Conservation (phyloP, 2,797 vertebrate species). For the Nyctalus aviator region DNA sequence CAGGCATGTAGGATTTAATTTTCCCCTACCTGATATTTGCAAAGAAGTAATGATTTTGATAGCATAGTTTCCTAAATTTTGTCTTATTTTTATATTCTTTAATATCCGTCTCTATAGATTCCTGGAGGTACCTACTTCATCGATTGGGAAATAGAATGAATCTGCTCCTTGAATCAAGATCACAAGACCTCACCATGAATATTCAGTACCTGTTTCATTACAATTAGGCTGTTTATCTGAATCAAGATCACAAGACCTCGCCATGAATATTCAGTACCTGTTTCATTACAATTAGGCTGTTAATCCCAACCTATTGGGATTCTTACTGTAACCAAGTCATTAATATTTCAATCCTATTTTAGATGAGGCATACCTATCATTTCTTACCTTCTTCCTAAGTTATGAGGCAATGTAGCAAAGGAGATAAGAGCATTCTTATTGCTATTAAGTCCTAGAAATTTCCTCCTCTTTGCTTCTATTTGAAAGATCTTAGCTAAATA, state of each 20-base stretch:
- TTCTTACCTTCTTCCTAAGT: neutral
- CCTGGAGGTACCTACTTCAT: neutral
- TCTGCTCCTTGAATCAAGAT: neutral
- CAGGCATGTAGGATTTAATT: neutral
- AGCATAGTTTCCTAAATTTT: neutral
- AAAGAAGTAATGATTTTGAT: neutral
- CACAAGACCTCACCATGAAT: neutral
- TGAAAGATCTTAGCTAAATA: neutral
- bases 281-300: neutral
- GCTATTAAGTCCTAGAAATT: neutral
- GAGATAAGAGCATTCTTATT: neutral
- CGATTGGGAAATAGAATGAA: neutral
- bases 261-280: neutral
- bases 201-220: neutral
- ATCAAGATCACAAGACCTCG: neutral
- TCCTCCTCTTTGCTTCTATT: neutral
- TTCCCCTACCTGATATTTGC: neutral
- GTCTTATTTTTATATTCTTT: neutral
- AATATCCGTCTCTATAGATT: neutral
- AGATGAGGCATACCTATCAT: neutral
- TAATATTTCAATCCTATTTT: neutral
- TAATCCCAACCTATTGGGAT: neutral
- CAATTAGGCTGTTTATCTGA: neutral
- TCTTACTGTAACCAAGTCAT: neutral
- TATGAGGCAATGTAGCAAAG: neutral